phyloP scores from a whole-genome alignment of 2,113 vertebrate genomes.

The Sinocyclocheilus grahami region DNA sequence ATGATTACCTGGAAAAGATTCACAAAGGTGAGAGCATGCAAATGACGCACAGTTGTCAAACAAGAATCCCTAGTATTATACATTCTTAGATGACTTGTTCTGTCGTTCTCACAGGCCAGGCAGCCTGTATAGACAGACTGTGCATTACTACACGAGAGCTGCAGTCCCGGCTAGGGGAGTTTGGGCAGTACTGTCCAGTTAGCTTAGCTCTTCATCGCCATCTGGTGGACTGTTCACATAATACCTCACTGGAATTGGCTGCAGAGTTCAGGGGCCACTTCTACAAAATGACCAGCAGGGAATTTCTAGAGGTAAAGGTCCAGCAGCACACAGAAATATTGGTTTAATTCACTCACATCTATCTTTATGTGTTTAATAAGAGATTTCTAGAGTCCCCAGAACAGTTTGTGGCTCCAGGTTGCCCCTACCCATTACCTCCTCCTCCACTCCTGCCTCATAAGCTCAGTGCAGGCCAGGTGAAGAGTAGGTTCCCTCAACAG shows the following conservation, averaged over 20 bases:
- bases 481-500: slow-evolving; percentile 79
- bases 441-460: slow-evolving; percentile 79
- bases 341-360: neutral
- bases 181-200: slow-evolving; percentile 88
- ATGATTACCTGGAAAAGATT: slow-evolving; percentile 83
- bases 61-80: neutral
- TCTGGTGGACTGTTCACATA: slow-evolving; percentile 81
- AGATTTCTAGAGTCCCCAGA: slow-evolving; percentile 85
- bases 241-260: slow-evolving; percentile 75
- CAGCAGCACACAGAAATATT: neutral
- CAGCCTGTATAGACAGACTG: slow-evolving; percentile 83
- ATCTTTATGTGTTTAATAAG: slow-evolving; percentile 68
- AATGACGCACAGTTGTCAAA: slow-evolving; percentile 9
- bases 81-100: neutral
- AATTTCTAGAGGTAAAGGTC: slow-evolving; percentile 80
- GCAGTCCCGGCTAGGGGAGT: slow-evolving; percentile 81
- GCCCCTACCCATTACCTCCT: slow-evolving; percentile 80
- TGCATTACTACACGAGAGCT: slow-evolving; percentile 87
- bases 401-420: slow-evolving; percentile 81
- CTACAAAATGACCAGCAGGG: slow-evolving; percentile 86
- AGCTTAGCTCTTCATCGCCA: slow-evolving; percentile 85
- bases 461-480: slow-evolving; percentile 79
- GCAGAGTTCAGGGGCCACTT: slow-evolving; percentile 86
- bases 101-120: slow-evolving; percentile 76
- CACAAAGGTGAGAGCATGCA: slow-evolving; percentile 76